Evolutionary conservation across 2,797 vertebrate species (phyloP), one percentile per base, ranked within the genome.

Genomic region (Nothura maculosa): DNA sequence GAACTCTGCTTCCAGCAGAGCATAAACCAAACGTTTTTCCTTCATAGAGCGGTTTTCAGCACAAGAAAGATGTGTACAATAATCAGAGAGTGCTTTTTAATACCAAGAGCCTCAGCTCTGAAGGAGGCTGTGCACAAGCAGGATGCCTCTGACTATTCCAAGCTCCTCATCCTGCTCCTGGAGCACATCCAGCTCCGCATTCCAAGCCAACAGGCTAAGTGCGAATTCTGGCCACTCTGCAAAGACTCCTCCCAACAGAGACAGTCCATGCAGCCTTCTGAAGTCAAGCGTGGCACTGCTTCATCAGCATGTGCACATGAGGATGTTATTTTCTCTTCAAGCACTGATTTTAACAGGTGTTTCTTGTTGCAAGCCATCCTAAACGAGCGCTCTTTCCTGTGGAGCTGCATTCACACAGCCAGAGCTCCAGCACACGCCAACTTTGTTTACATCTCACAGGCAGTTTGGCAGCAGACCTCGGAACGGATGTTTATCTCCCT

Each of bases 401-500:
- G 90, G 93, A 92, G 89, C 85, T 69, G 89, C 69, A 70, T 86
- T 96, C 92, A 95, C 85, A 96, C 81, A 96, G 81, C 81, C 84
- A 85, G 27, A 7, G 85, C 63, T 96, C 92, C 79, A 95, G 86
- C 89, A 89, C 63, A 84, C 85, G 19, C 90, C 93, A 92, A 85
- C 58, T 89, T 86, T 92, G 95, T 94, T 95, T 95, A 94, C 67
- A 96, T 95, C 87, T 92, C 89, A 87, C 72, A 91, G 85, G 90
- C 91, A 93, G 42, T 64, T 93, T 95, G 93, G 95, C 97, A 97
- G 76, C 91, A 83, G 69, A 80, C 48, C 87, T 55, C 74, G 2
- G 80, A 96, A 93, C 82, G 94, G 96, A 97, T 97, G 95, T 97
- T 96, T 97, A 88, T 94, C 91, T 96, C 92, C 86, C 68, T 54